Base-by-base conservation (phyloP, 1,140 invertebrate species). In the Dinothrombium tinctorium region DNA sequence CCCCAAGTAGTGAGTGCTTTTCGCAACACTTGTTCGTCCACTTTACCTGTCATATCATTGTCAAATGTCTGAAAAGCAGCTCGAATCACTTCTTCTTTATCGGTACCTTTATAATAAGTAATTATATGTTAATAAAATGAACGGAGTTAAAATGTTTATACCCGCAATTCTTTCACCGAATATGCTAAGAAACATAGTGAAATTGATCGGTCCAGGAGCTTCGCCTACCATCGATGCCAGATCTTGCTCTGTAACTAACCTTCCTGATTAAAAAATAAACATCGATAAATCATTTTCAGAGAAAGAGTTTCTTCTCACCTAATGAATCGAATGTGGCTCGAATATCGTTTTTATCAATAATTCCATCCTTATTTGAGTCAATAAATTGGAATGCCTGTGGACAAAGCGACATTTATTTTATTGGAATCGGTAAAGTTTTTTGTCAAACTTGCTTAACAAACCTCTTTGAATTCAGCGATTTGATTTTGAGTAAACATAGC, bases 321-420 rank as follows among this genome's bases (percentile, higher is more conserved):
- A 38, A 54, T 26, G 36, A 60, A 57, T 90, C 84, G 65, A 84
- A 94, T 55, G 86, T 87, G 54, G 76, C 76, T 57, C 83, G 75
- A 53, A 96, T 69, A 66, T 96, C 90, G 59, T 75, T 77, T 61
- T 90, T 87, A 58, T 78, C 77, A 59, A 96, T 84, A 62, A 95
- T 76, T 53, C 89, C 86, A 62, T 96, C 90, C 65, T 94, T 89
- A 67, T 96, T 82, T 61, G 78, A 74, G 67, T 96, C 90, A 74
- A 96, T 95, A 55, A 95, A 74, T 60, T 80, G 75, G 75, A 96
- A 96, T 77, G 55, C 83, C 80, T 84, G 38, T 4, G 8, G n/a
- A 35, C 14, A 25, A 3, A 25, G 24, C 11, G 23, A 4, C 8
- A 32, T 32, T 32, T 15, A 22, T 21, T 39, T 12, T 20, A 0